Conservation (phyloP, 2,888 invertebrate species). For the Aspidapion aeneum region DNA sequence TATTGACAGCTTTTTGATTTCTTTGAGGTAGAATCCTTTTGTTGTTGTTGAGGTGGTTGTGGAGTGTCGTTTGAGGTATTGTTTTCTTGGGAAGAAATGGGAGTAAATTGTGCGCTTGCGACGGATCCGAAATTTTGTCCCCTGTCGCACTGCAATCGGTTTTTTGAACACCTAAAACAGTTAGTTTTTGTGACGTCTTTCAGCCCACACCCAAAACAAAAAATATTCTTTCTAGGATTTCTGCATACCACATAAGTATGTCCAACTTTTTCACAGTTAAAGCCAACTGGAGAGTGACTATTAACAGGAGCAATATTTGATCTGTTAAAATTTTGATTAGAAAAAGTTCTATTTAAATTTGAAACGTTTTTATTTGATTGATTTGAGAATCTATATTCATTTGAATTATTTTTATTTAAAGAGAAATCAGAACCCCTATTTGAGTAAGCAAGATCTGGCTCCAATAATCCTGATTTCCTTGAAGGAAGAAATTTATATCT, state of each 20-base stretch:
- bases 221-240: background rate
- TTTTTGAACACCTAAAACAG: slow-evolving; percentile 8
- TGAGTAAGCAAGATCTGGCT: background rate
- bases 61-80: background rate
- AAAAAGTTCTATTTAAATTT: background rate
- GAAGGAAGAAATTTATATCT: background rate
- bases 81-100: background rate
- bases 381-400: background rate
- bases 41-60: background rate
- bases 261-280: background rate
- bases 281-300: background rate
- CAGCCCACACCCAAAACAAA: slow-evolving; percentile 12
- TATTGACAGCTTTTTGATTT: background rate
- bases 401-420: background rate
- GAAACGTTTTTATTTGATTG: background rate
- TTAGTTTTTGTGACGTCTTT: slow-evolving; percentile 2
- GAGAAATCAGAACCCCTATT: background rate
- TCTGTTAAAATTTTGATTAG: background rate
- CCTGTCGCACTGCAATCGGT: too few species aligned
- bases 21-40: background rate
- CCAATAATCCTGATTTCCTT: background rate
- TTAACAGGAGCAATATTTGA: background rate
- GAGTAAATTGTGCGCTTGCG: background rate
- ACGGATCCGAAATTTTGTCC: background rate
- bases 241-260: background rate